A percentile compares a stretch with the other conserved stretches of the same genome.
Evolutionary conservation across 2,888 invertebrate genomes (phyloP).

Genomic region (Platycheirus rosarum): DNA sequence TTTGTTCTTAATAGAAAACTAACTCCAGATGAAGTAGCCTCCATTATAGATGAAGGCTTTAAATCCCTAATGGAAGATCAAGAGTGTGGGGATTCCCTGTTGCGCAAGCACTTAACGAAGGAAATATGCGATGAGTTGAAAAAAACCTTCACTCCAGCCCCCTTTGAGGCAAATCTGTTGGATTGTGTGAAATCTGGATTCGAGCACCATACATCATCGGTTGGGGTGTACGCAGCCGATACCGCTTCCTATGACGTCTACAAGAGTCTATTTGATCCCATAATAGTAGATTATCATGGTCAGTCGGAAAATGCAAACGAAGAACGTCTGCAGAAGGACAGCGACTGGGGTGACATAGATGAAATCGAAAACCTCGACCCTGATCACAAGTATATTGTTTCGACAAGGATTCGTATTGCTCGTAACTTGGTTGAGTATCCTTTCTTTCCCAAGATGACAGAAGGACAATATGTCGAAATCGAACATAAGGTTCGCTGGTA

Average conservation of each 20-base stretch:
- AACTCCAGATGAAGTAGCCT: constrained; percentile 80
- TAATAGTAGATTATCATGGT: constrained; percentile 87
- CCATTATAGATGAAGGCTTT: constrained; percentile 84
- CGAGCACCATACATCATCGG: constrained; percentile 85
- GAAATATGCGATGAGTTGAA: constrained; percentile 84
- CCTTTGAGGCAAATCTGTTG: constrained; percentile 84
- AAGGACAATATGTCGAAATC: constrained; percentile 85
- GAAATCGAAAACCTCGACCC: constrained; percentile 86
- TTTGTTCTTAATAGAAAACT: constrained; percentile 77
- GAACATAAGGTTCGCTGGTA: constrained; percentile 84
- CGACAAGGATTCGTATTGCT: constrained; percentile 86
- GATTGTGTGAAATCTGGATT: constrained; percentile 87
- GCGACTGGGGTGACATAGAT: constrained; percentile 86
- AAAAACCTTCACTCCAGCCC: constrained; percentile 83
- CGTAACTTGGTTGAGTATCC: constrained; percentile 85
- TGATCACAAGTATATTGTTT: constrained; percentile 85
- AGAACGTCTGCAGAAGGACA: constrained; percentile 85
- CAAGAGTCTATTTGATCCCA: constrained; percentile 86
- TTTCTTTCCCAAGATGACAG: constrained; percentile 87
- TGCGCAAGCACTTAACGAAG: constrained; percentile 86
- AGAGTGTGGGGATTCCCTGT: constrained; percentile 84
- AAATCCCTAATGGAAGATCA: constrained; percentile 83
- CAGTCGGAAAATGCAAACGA: constrained; percentile 76
- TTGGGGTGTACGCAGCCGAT: constrained; percentile 87
- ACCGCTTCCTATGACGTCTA: constrained; percentile 86